Conservation (phyloP, 2,888 invertebrate genomes). For the Folsomia candida region DNA sequence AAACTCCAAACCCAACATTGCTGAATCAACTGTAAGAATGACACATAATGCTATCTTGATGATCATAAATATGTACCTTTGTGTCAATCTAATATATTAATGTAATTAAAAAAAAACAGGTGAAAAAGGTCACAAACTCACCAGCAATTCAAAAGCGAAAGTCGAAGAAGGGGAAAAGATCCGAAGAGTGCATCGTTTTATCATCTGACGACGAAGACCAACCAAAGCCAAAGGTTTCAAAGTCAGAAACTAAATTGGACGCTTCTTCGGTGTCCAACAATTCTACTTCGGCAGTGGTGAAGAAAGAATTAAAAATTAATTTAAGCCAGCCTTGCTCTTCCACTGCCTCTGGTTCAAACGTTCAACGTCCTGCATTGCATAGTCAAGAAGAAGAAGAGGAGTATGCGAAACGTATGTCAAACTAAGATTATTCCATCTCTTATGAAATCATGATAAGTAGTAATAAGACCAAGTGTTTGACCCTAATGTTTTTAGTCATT, state of each 20-base stretch:
- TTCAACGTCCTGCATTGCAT: not conserved
- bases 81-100: no score
- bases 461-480: not conserved
- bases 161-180: slow-evolving; percentile 2
- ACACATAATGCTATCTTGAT: no score
- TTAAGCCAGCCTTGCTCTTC: not conserved
- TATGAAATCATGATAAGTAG: not conserved
- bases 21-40: not conserved
- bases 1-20: not conserved
- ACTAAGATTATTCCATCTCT: not conserved
- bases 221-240: slow-evolving; percentile 15
- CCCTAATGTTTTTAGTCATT: not conserved
- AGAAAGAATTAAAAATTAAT: not conserved
- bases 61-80: no score
- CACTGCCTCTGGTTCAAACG: not conserved
- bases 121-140: no score
- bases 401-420: not conserved
- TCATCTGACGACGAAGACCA: slow-evolving; percentile 38
- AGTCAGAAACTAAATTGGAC: not conserved
- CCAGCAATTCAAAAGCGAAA: no score
- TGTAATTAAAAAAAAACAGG: no score
- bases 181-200: slow-evolving; percentile 29
- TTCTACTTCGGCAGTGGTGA: no score
- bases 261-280: not conserved
- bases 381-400: not conserved